These are phyloP conservation scores for Melanotaenia maccullochi DNA, from an alignment of 2,797 vertebrate genomes.

Conservation along the genomic window DNA sequence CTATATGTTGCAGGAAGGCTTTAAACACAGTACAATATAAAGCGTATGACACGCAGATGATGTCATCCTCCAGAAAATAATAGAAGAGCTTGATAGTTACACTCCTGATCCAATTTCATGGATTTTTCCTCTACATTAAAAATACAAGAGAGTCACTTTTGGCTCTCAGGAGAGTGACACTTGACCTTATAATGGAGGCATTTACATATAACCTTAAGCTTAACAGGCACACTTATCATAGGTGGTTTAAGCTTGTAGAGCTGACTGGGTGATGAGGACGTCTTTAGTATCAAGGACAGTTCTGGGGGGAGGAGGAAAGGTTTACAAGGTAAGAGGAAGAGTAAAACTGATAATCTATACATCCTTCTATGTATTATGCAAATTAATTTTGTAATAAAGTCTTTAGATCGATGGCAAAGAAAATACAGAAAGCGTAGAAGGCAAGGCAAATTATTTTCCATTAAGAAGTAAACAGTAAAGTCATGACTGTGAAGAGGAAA, in stretches of 20 bases:
- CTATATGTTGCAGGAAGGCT: constrained; percentile 19
- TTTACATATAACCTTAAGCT: constrained; percentile 65
- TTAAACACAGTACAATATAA: constrained; percentile 21
- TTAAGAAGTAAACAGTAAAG: too few species aligned
- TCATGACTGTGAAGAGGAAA: not conserved
- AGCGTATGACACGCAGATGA: constrained; percentile 2
- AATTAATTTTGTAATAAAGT: constrained; percentile 15
- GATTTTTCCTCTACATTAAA: constrained; percentile 37
- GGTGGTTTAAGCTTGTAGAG: constrained; percentile 21
- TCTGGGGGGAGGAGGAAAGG: not conserved
- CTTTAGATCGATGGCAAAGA: not conserved
- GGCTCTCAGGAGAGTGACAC: constrained; percentile 23
- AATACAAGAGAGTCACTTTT: constrained; percentile 10
- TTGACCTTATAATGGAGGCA: constrained; percentile 54
- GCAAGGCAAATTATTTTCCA: not conserved
- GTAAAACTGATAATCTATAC: not conserved
- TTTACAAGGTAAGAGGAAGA: constrained; percentile 7
- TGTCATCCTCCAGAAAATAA: constrained; percentile 11
- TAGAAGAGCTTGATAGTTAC: constrained; percentile 20
- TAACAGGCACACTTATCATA: constrained; percentile 32
- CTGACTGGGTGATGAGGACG: constrained; percentile 21
- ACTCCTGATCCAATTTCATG: constrained; percentile 19
- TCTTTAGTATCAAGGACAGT: constrained; percentile 20
- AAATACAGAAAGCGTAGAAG: not conserved
- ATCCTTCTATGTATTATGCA: not conserved